A percentile compares a stretch with the other conserved stretches of the same genome.
These are phyloP conservation scores for Trichogramma evanescens DNA, from an alignment of 2,888 invertebrate genomes.

Conservation along the genomic window DNA sequence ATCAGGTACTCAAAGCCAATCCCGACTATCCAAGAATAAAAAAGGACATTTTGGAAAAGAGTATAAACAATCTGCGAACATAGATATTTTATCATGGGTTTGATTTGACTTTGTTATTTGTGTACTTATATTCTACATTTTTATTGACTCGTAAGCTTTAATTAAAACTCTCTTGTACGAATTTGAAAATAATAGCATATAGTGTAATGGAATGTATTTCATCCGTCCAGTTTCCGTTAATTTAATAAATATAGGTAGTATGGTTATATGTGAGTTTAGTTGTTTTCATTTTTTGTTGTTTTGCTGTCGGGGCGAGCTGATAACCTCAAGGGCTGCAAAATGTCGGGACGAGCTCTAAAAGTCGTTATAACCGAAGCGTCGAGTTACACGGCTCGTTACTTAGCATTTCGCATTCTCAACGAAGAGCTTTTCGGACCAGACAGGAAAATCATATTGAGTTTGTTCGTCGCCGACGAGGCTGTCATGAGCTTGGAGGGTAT, in stretches of 20 bases:
- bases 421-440: constrained; percentile 23
- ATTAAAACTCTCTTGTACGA: too few relatives aligned
- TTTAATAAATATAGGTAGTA: too few relatives aligned
- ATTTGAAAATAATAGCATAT: too few relatives aligned
- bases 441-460: constrained; percentile 17
- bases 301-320: too few relatives aligned
- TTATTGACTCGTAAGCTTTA: too few relatives aligned
- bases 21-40: constrained; percentile 86
- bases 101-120: too few relatives aligned
- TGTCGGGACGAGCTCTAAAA: constrained; percentile 4
- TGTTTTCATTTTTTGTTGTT: too few relatives aligned
- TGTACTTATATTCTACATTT: too few relatives aligned
- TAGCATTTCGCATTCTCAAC: constrained; percentile 22
- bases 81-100: constrained; percentile 36
- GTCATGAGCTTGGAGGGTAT: constrained; percentile 23
- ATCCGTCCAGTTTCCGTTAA: too few relatives aligned
- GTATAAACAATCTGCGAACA: constrained; percentile 66
- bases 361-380: constrained; percentile 26
- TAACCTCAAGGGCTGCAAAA: neutral
- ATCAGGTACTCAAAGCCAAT: constrained; percentile 70
- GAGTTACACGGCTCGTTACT: constrained; percentile 20
- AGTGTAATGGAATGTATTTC: too few relatives aligned
- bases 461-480: constrained; percentile 19
- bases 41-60: constrained; percentile 91
- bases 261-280: too few relatives aligned